These are phyloP conservation scores for Agrotis puta DNA, from an alignment of 2,888 invertebrate species.

Conservation along the genomic window DNA sequence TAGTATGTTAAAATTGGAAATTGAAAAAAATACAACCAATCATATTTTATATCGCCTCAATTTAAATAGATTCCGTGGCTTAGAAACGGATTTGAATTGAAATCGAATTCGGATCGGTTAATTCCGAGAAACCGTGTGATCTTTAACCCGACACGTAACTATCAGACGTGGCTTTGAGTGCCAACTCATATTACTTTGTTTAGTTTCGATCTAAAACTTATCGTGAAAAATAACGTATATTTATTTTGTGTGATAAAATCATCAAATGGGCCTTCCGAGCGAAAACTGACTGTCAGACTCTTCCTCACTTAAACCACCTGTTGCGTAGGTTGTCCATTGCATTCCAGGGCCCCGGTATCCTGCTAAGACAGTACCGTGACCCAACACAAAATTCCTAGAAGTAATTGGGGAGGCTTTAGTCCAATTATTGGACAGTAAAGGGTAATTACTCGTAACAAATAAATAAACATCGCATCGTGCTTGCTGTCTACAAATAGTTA, in stretches of 20 bases:
- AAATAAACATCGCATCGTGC: background rate
- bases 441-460: too few relatives aligned
- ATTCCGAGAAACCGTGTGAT: slow-evolving; percentile 39
- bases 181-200: slow-evolving; percentile 1
- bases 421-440: too few relatives aligned
- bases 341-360: too few relatives aligned
- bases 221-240: background rate
- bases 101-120: slow-evolving; percentile 41
- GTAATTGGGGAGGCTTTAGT: too few relatives aligned
- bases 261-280: too few relatives aligned
- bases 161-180: slow-evolving; percentile 14
- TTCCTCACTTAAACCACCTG: too few relatives aligned
- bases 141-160: slow-evolving; percentile 49
- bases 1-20: background rate
- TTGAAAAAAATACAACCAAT: background rate
- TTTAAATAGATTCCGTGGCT: slow-evolving; percentile 26
- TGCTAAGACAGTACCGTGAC: too few relatives aligned
- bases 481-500: background rate
- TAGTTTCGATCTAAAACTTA: background rate
- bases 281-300: too few relatives aligned
- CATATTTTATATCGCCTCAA: slow-evolving; percentile 17
- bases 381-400: too few relatives aligned
- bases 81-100: slow-evolving; percentile 30
- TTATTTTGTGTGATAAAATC: too few relatives aligned
- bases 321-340: too few relatives aligned